These are phyloP conservation scores for Tiphia femorata DNA, from an alignment of 2,888 invertebrate species.

Conservation along the genomic window DNA sequence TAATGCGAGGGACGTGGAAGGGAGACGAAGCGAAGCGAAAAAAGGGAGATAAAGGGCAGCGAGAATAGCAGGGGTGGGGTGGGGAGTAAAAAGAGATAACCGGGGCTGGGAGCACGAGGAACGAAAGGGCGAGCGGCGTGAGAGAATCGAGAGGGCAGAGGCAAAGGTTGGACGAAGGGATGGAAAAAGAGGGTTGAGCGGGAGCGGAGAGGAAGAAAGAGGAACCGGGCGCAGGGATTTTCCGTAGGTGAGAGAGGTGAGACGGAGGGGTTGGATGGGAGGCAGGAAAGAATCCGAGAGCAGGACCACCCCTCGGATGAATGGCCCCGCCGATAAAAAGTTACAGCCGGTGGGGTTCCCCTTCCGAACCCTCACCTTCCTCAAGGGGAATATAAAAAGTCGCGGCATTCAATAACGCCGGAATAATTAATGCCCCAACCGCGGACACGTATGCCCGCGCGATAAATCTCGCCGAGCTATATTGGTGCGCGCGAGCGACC, in stretches of 20 bases:
- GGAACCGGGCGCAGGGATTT: no score
- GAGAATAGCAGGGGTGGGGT: background rate
- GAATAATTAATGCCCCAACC: conserved; percentile 32
- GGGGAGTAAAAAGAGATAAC: background rate
- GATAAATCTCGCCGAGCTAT: conserved; percentile 36
- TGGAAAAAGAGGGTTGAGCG: background rate
- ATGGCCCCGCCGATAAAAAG: background rate
- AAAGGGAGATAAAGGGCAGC: background rate
- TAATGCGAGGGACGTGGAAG: no score
- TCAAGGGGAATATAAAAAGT: conserved; percentile 14
- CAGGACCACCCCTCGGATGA: no score
- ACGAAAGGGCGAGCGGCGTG: no score
- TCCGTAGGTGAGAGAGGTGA: background rate
- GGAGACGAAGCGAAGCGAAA: background rate
- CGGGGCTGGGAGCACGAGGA: no score
- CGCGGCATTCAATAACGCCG: conserved; percentile 29
- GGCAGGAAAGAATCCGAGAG: background rate
- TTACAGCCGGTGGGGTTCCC: background rate
- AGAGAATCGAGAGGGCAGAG: background rate
- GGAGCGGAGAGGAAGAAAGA: background rate
- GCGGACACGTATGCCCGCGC: conserved; percentile 23
- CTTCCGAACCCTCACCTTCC: no score
- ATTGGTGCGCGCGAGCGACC: conserved; percentile 24
- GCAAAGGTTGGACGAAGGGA: background rate
- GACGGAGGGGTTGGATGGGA: background rate